These are phyloP conservation scores for Myotis pilosus DNA, from an alignment of 2,797 vertebrate species.

Conservation along the genomic window DNA sequence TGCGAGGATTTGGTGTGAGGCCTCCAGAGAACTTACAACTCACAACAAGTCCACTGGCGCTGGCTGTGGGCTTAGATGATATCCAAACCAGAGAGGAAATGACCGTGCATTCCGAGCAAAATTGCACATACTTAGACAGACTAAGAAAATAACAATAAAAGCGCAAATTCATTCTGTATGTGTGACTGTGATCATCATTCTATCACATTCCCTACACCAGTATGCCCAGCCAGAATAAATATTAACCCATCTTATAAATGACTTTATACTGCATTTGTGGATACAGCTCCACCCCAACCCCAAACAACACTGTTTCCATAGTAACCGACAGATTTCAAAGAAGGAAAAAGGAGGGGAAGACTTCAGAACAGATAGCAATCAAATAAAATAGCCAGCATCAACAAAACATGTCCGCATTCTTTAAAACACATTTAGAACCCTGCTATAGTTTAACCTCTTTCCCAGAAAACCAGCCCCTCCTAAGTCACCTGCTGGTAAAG, in stretches of 20 bases:
- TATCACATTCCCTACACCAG: conserved; percentile 61
- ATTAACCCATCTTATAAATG: conserved; percentile 76
- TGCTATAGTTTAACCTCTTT: conserved; percentile 61
- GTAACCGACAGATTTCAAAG: conserved; percentile 70
- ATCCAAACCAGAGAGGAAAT: conserved; percentile 71
- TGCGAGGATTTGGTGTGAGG: not conserved
- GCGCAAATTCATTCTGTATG: conserved; percentile 74
- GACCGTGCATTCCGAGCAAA: conserved; percentile 62
- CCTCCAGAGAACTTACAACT: not conserved
- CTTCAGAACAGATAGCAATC: conserved; percentile 76
- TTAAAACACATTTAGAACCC: conserved; percentile 61
- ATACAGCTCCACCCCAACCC: conserved; percentile 75
- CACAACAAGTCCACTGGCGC: not conserved
- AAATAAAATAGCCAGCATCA: conserved; percentile 80
- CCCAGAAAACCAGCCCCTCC: conserved; percentile 52
- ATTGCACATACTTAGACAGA: conserved; percentile 63
- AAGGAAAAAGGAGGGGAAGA: conserved; percentile 78
- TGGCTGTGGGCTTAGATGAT: conserved; percentile 66
- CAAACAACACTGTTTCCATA: conserved; percentile 79
- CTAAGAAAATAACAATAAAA: conserved; percentile 76
- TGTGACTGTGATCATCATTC: conserved; percentile 71
- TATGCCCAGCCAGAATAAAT: conserved; percentile 73
- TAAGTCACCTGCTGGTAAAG: conserved; percentile 51
- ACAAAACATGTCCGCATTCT: conserved; percentile 73
- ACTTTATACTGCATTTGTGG: conserved; percentile 73